phyloP scores from a whole-genome alignment of 2,113 vertebrate genomes.

The Pelecanus crispus region DNA sequence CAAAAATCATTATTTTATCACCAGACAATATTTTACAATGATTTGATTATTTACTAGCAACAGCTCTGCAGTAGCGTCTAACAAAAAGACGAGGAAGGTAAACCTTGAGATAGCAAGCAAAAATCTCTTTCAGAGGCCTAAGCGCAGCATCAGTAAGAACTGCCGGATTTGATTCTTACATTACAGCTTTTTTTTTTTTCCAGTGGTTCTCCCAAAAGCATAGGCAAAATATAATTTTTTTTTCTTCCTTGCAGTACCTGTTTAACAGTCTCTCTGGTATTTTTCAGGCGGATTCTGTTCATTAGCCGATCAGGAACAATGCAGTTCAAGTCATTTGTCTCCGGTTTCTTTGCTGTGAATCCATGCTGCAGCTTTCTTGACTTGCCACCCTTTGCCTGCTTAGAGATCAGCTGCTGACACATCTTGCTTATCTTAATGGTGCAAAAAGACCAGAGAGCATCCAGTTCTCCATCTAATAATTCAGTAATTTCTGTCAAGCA shows the following conservation, averaged over 20 bases:
- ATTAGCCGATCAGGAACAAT: slow-evolving; percentile 55
- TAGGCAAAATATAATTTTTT: accelerated
- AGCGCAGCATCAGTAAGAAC: not conserved
- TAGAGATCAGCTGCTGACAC: not conserved
- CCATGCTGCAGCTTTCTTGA: not conserved
- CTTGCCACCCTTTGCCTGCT: no score
- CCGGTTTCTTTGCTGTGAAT: not conserved
- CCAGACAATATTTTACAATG: not conserved
- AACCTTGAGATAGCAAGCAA: not conserved
- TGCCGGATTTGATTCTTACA: not conserved
- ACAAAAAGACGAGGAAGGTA: not conserved
- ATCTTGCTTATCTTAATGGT: slow-evolving; percentile 25
- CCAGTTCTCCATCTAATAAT: not conserved
- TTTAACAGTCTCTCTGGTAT: slow-evolving; percentile 39
- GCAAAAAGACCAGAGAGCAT: slow-evolving; percentile 40
- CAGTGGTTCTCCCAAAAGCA: not conserved
- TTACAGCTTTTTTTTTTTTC: accelerated
- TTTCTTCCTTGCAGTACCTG: slow-evolving; percentile 43
- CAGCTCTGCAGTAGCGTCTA: not conserved
- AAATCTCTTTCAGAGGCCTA: not conserved
- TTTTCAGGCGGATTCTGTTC: slow-evolving; percentile 53
- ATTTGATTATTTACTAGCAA: not conserved
- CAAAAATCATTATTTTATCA: not conserved
- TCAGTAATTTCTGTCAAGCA: not conserved
- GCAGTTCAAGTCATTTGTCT: not conserved